phyloP scores from a whole-genome alignment of 2,797 vertebrate species.

The Phrynocephalus guinanensis region DNA sequence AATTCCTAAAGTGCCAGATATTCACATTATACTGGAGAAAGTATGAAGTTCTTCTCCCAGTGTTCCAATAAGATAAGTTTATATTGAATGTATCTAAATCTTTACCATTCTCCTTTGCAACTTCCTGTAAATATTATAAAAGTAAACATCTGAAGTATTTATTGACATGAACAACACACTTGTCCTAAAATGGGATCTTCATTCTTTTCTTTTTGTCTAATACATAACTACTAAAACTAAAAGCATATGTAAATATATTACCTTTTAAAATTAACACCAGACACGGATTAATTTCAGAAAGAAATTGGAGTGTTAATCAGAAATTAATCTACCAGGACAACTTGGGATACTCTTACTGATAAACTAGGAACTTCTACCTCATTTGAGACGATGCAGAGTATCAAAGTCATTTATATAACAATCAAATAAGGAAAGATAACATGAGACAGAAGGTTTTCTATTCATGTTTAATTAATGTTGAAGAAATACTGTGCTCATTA shows the following conservation, averaged over 20 bases:
- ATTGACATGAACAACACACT: not conserved
- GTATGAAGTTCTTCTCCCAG: constrained; percentile 44
- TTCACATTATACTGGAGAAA: constrained; percentile 40
- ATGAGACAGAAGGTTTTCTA: constrained; percentile 47
- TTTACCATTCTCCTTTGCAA: constrained; percentile 12
- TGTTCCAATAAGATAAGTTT: constrained; percentile 26
- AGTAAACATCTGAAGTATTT: constrained; percentile 23
- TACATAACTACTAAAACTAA: not conserved
- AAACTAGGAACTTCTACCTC: constrained; percentile 17
- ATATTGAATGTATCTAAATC: constrained; percentile 30
- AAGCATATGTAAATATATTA: not conserved
- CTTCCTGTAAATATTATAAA: constrained; percentile 1
- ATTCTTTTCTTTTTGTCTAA: not conserved
- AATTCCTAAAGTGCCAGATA: constrained; percentile 50
- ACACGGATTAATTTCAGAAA: not conserved
- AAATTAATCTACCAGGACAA: constrained; percentile 14
- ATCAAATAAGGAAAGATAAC: constrained; percentile 55
- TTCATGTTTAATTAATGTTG: constrained; percentile 56
- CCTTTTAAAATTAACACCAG: not conserved
- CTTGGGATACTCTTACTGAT: constrained; percentile 2
- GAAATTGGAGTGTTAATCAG: constrained; percentile 15
- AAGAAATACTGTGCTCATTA: constrained; percentile 57
- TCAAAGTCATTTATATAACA: constrained; percentile 52
- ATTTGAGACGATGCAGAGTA: constrained; percentile 38
- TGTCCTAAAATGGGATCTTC: constrained; percentile 5